These are phyloP conservation scores for Myrmecophaga tridactyla DNA, from an alignment of 2,113 vertebrate genomes.

Conservation along the genomic window DNA sequence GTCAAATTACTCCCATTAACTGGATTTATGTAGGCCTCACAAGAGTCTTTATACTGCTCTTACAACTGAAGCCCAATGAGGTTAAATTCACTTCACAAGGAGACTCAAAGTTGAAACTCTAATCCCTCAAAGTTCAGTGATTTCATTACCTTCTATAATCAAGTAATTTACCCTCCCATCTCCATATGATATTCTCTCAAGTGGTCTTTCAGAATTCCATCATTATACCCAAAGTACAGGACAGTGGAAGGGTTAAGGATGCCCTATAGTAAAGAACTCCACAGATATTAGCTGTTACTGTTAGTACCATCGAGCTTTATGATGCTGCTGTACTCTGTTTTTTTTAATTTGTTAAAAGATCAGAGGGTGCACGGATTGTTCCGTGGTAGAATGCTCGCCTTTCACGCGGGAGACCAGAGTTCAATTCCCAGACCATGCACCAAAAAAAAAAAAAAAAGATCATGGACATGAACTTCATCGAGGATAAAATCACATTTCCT, in stretches of 20 bases:
- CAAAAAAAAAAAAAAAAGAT: too few species aligned
- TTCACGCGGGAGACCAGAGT: too few species aligned
- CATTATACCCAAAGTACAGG: not conserved
- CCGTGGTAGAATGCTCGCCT: too few species aligned
- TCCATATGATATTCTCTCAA: not conserved
- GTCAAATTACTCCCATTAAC: not conserved
- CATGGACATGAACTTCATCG: not conserved
- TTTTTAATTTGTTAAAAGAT: not conserved
- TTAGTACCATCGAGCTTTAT: not conserved
- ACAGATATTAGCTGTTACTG: not conserved
- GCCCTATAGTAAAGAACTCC: not conserved
- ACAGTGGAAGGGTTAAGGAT: not conserved
- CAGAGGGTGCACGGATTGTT: too few species aligned
- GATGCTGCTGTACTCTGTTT: not conserved
- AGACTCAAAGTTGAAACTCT: not conserved
- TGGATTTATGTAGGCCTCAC: not conserved
- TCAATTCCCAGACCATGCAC: too few species aligned
- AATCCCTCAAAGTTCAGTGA: conserved; percentile 44
- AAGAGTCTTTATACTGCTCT: not conserved
- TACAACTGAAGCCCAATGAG: not conserved
- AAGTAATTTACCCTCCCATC: not conserved
- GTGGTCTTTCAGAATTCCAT: not conserved
- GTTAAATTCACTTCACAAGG: not conserved
- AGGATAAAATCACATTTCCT: not conserved
- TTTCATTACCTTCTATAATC: not conserved